A percentile compares a stretch with the other conserved stretches of the same genome.
Evolutionary conservation across 2,113 vertebrate species (phyloP).

Genomic region (Oostethus manadensis): DNA sequence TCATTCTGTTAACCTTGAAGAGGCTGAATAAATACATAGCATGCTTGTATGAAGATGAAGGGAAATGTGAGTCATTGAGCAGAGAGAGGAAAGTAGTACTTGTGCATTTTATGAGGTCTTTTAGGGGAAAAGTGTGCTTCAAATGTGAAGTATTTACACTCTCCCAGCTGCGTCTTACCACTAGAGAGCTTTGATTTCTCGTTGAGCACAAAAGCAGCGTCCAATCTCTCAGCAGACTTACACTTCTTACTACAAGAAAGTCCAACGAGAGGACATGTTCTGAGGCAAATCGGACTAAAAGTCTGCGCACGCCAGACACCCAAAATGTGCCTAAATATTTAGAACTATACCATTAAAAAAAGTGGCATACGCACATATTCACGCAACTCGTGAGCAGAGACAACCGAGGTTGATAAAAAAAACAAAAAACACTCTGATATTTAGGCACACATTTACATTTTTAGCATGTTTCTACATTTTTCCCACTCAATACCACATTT

Average conservation of each 20-base stretch:
- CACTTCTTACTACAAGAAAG: background rate
- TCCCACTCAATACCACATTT: no score
- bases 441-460: no score
- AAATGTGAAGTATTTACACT: background rate
- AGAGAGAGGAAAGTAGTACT: background rate
- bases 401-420: no score
- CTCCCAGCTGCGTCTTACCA: background rate
- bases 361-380: no score
- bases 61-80: slow-evolving; percentile 1
- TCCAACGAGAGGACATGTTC: background rate
- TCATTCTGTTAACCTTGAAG: background rate
- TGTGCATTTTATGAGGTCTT: background rate
- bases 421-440: no score
- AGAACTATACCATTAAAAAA: no score
- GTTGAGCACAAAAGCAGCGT: background rate
- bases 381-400: no score
- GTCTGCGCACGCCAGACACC: no score
- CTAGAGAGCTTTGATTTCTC: background rate
- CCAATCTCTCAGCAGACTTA: background rate
- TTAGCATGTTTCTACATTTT: no score
- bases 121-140: background rate
- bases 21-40: background rate
- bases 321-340: no score
- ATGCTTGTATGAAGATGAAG: background rate
- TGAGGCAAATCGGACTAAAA: no score